These are phyloP conservation scores for Gasterosteus nipponicus DNA, from an alignment of 2,113 vertebrate species.

Conservation along the genomic window DNA sequence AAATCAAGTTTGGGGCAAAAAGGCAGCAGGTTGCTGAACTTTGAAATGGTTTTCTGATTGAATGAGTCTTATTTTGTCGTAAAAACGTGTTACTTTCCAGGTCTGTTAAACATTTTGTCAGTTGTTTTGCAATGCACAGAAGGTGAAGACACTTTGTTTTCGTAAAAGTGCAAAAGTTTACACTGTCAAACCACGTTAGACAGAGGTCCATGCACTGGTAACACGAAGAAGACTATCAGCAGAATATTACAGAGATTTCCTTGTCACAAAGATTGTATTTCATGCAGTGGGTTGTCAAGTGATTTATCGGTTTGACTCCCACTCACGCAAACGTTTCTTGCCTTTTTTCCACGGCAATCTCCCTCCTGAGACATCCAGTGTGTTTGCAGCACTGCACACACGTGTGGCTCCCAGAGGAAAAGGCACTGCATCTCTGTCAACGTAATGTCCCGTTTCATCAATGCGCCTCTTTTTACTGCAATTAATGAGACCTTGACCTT, in stretches of 20 bases:
- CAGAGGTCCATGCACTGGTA: not conserved
- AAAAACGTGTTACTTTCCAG: not conserved
- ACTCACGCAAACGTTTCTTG: not conserved
- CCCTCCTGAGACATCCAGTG: not conserved
- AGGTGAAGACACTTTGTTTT: not conserved
- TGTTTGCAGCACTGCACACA: not conserved
- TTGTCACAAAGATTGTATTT: conserved; percentile 17
- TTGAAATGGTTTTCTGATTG: not conserved
- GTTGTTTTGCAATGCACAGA: not conserved
- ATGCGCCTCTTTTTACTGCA: not conserved
- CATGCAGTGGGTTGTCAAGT: not conserved
- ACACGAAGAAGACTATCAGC: conserved; percentile 7
- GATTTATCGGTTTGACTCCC: conserved; percentile 6
- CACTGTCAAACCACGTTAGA: not conserved
- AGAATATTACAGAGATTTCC: not conserved
- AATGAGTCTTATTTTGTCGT: not conserved
- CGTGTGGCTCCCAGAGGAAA: not conserved
- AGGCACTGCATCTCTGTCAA: not conserved
- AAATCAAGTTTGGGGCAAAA: conserved; percentile 25
- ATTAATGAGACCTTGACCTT: not conserved
- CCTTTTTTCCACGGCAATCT: conserved; percentile 7
- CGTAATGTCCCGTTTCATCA: conserved; percentile 16
- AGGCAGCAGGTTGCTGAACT: conserved; percentile 1
- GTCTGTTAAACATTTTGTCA: not conserved
- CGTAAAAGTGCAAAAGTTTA: not conserved